Evolutionary conservation across 2,113 vertebrate genomes (phyloP).

Genomic region (Eurystomus gularis): DNA sequence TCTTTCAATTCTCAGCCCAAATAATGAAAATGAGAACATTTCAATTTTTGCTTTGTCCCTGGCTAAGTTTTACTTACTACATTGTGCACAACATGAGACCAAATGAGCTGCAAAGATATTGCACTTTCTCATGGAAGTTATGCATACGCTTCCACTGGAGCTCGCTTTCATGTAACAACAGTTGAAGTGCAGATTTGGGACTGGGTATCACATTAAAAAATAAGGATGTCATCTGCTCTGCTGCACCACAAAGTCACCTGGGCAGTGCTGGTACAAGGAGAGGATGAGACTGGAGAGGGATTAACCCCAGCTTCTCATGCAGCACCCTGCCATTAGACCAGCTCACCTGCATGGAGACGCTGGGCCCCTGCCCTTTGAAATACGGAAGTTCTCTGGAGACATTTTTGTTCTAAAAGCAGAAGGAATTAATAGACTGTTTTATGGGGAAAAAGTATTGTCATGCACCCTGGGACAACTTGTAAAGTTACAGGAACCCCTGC

Average conservation of each 20-base stretch:
- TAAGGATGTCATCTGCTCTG: neutral
- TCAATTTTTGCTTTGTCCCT: neutral
- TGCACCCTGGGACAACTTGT: neutral
- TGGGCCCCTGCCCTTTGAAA: neutral
- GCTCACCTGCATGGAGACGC: neutral
- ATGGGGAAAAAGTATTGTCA: neutral
- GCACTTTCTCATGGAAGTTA: neutral
- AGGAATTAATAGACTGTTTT: neutral
- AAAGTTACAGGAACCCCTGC: constrained; percentile 16
- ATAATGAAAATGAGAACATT: neutral
- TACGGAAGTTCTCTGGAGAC: neutral
- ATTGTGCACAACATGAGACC: neutral
- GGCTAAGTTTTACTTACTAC: neutral
- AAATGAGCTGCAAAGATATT: neutral
- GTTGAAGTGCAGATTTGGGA: neutral
- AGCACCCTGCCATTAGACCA: neutral
- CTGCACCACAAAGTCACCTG: neutral
- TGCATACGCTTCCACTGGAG: neutral
- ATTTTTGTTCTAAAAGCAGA: neutral
- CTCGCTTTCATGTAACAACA: neutral
- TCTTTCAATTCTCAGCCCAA: neutral
- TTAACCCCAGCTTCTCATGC: neutral
- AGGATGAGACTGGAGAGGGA: neutral
- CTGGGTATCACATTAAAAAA: neutral
- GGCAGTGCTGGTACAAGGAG: neutral